Conservation (phyloP, 2,113 vertebrate species). For the Ptyas mucosa region DNA sequence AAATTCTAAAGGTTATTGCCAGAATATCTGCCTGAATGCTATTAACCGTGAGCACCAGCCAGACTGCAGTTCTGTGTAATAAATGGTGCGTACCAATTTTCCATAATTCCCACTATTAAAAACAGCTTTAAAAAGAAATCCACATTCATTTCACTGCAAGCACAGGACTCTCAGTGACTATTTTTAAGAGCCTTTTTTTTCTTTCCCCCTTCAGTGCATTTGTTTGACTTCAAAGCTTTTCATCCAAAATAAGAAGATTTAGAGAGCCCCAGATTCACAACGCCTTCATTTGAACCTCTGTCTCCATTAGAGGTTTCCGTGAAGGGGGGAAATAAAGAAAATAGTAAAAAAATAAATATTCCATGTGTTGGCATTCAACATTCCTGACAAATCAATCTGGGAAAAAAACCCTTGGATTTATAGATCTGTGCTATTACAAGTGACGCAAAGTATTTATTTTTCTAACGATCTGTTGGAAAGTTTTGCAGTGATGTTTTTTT, state of each 20-base stretch:
- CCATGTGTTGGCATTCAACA: constrained; percentile 1
- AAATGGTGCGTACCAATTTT: constrained; percentile 58
- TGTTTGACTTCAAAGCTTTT: constrained; percentile 29
- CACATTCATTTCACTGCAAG: constrained; percentile 60
- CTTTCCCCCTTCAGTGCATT: background rate
- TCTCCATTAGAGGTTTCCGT: background rate
- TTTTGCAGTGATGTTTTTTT: background rate
- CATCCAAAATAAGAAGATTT: constrained; percentile 47
- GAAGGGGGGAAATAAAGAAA: background rate
- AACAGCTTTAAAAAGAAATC: constrained; percentile 69
- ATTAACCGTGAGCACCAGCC: constrained; percentile 51
- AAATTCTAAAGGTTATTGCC: constrained; percentile 2
- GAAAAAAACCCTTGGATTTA: constrained; percentile 18
- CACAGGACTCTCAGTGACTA: constrained; percentile 49
- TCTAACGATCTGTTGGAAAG: background rate
- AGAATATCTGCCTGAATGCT: constrained; percentile 44
- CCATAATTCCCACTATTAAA: constrained; percentile 70
- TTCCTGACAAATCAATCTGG: background rate
- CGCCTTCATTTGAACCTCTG: background rate
- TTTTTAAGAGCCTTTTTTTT: constrained; percentile 42
- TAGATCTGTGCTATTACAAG: background rate
- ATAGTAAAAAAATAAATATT: background rate
- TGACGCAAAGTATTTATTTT: background rate
- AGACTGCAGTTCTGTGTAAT: constrained; percentile 41
- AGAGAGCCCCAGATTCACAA: constrained; percentile 31